phyloP scores from a whole-genome alignment of 2,113 vertebrate species.

The Poeciliopsis retropinna region DNA sequence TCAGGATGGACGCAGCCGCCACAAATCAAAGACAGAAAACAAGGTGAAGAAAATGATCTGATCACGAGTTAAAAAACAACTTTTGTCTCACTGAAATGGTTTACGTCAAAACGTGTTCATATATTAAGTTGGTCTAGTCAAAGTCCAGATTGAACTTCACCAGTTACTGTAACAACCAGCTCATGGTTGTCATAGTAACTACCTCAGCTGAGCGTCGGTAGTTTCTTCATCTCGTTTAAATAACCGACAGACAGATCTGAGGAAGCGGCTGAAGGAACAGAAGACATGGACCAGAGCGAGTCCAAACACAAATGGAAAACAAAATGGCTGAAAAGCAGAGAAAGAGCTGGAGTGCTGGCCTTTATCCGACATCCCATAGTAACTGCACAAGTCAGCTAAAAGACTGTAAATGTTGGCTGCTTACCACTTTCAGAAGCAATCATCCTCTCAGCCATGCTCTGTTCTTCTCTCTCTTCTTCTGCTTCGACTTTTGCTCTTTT shows the following conservation, averaged over 20 bases:
- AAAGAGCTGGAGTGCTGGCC: not conserved
- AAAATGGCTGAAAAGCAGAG: constrained; percentile 1
- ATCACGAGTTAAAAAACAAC: too few relatives aligned
- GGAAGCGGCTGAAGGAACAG: not conserved
- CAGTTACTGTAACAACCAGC: too few relatives aligned
- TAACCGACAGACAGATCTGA: not conserved
- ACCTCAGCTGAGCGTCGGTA: not conserved
- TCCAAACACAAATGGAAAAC: not conserved
- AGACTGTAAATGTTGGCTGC: constrained; percentile 49
- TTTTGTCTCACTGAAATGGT: too few relatives aligned
- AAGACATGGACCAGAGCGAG: too few relatives aligned
- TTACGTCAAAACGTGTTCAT: too few relatives aligned
- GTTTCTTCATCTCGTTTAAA: not conserved
- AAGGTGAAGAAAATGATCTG: too few relatives aligned
- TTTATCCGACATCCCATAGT: not conserved
- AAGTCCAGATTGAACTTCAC: too few relatives aligned
- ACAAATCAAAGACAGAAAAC: too few relatives aligned
- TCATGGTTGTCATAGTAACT: not conserved
- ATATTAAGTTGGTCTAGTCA: not conserved
- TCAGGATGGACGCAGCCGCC: too few relatives aligned
- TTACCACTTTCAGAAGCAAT: constrained; percentile 82
- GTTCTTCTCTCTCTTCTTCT: constrained; percentile 46
- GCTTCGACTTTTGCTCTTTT: constrained; percentile 40
- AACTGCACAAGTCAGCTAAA: constrained; percentile 16
- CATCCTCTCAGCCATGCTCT: constrained; percentile 78